Base-by-base conservation (phyloP, 2,797 vertebrate genomes). In the Fistularia tabacaria region DNA sequence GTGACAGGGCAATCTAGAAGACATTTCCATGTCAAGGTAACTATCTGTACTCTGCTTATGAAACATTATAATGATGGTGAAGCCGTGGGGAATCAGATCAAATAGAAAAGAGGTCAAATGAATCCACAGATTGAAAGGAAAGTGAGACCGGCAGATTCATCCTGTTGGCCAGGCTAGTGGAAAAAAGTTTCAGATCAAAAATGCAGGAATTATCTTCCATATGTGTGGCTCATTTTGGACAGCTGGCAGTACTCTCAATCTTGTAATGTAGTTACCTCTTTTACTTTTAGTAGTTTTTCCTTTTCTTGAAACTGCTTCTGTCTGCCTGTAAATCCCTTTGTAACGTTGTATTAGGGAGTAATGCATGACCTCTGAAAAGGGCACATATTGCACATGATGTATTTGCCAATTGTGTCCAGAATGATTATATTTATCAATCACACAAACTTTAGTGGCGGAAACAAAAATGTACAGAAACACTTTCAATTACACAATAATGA, bases 401-500 rank as follows among this genome's bases (percentile, higher is more conserved):
- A 36, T 65, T 66, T 59, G 64, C 49, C 58, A 57, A 62, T 38
- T 44, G 46, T 55, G 41, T n/a, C 64, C 69, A 66, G 67, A 40
- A 51, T 9, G 58, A 51, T 6, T 54, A 59, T 43, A 51, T 54
- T 66, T 11, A 57, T 49, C 13, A 52, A 66, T 42, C 6, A 6
- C 62, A 64, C n/a, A 53, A 55, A 60, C 66, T 60, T 73, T 41
- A 46, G 53, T 40, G 58, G 40, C 54, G 47, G n/a, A 70, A 65
- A 56, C 37, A 12, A 62, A 53, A 53, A 42, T 73, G 66, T 74
- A 67, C 51, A 70, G 63, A 76, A 51, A 59, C 49, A 71, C 58
- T 57, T 68, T 66, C 41, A 68, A 70, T 50, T 59, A 60, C 71
- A 82, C 64, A 56, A 51, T 77, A 61, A 64, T 76, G 66, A 82